These are phyloP conservation scores for Catharus minimus DNA, from an alignment of 2,113 vertebrate species.

Conservation along the genomic window DNA sequence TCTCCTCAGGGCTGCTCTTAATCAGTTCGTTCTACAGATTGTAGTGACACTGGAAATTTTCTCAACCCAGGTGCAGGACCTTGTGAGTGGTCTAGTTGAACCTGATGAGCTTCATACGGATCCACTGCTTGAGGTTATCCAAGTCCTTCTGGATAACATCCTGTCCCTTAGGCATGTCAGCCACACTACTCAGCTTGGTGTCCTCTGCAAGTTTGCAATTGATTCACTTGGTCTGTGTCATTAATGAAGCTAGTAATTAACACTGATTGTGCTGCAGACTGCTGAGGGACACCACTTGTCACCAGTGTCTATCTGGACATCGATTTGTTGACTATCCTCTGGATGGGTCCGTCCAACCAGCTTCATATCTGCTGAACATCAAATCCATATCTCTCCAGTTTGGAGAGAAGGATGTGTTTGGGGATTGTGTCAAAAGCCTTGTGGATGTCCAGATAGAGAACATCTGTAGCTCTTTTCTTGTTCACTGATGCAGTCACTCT, in stretches of 20 bases:
- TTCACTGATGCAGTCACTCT: not conserved
- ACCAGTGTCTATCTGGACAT: not conserved
- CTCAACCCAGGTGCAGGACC: not conserved
- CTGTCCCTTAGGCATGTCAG: not conserved
- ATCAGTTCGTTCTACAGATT: not conserved
- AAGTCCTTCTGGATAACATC: not conserved
- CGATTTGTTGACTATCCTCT: not conserved
- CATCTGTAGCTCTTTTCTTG: not conserved
- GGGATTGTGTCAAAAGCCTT: not conserved
- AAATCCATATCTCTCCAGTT: not conserved
- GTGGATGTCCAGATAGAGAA: not conserved
- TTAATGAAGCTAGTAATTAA: not conserved
- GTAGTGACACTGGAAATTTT: not conserved
- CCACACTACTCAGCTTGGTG: not conserved
- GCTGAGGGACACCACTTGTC: not conserved
- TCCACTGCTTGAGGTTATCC: not conserved
- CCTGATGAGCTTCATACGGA: not conserved
- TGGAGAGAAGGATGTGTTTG: not conserved
- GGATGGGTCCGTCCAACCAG: not conserved
- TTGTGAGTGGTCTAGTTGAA: not conserved
- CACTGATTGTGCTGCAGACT: not conserved
- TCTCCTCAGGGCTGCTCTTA: not conserved
- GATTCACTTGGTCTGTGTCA: not conserved
- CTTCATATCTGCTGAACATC: not conserved
- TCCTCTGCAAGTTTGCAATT: accelerated